Conservation (phyloP, 2,113 vertebrate species). For the Cettia cetti region DNA sequence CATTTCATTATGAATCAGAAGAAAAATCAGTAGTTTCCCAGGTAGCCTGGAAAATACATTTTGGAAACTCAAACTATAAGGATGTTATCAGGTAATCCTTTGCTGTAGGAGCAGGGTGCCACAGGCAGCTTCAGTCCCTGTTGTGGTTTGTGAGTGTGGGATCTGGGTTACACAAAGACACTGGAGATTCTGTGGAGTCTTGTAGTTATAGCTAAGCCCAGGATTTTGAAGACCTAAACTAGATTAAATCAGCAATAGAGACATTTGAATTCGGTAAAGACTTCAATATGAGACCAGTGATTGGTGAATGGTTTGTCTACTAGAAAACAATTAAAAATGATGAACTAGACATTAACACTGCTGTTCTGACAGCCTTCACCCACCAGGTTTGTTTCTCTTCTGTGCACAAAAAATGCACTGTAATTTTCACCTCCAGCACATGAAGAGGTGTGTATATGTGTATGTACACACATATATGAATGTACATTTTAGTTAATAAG, state of each 20-base stretch:
- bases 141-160: rapidly evolving
- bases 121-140: background rate
- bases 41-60: background rate
- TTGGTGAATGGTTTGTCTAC: background rate
- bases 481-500: background rate
- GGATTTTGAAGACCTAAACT: background rate
- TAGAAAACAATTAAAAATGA: background rate
- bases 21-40: background rate
- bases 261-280: background rate
- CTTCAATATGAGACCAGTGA: background rate
- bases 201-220: background rate
- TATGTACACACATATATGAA: background rate
- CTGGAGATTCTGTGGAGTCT: background rate
- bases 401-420: background rate
- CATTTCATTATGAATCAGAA: background rate
- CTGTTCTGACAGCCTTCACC: background rate
- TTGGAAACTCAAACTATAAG: background rate
- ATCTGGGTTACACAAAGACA: background rate
- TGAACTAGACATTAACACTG: background rate
- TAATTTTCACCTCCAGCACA: background rate
- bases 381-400: background rate
- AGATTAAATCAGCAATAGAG: background rate
- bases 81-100: background rate
- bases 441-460: background rate
- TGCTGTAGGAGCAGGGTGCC: background rate